Evolutionary conservation across 1,140 invertebrate species (phyloP).

Genomic region (Chelonus insularis): DNA sequence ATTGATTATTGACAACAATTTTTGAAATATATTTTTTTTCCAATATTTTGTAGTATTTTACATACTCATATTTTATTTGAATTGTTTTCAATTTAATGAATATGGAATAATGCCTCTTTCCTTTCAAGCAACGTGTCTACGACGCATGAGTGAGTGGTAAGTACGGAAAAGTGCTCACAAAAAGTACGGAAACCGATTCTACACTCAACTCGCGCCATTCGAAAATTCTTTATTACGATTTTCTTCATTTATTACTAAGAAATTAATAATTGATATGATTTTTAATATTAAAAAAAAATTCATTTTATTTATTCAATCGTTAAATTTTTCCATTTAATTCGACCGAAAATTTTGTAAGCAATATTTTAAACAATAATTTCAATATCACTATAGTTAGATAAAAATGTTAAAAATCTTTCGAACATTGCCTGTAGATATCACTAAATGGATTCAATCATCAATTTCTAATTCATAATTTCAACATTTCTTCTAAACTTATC

Average conservation of each 20-base stretch:
- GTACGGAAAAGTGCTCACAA: conserved; percentile 51
- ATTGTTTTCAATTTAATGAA: background rate
- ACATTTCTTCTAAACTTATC: too few relatives aligned
- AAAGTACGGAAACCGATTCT: conserved; percentile 36
- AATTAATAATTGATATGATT: background rate
- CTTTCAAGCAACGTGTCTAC: conserved; percentile 54
- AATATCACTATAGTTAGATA: too few relatives aligned
- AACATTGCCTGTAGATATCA: too few relatives aligned
- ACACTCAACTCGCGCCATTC: conserved; percentile 48
- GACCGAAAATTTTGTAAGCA: too few relatives aligned
- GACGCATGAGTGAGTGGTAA: conserved; percentile 58
- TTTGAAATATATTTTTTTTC: background rate
- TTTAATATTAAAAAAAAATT: background rate
- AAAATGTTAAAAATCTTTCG: too few relatives aligned
- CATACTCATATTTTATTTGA: background rate
- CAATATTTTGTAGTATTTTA: background rate
- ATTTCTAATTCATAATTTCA: too few relatives aligned
- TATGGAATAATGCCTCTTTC: conserved; percentile 30
- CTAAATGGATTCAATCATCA: too few relatives aligned
- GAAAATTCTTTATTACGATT: conserved; percentile 1
- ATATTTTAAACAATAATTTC: too few relatives aligned
- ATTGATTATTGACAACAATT: background rate
- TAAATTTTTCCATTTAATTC: too few relatives aligned
- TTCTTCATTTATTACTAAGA: too few relatives aligned
- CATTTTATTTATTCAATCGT: too few relatives aligned